phyloP scores from a whole-genome alignment of 2,113 vertebrate genomes.

The Malaclemys terrapin region DNA sequence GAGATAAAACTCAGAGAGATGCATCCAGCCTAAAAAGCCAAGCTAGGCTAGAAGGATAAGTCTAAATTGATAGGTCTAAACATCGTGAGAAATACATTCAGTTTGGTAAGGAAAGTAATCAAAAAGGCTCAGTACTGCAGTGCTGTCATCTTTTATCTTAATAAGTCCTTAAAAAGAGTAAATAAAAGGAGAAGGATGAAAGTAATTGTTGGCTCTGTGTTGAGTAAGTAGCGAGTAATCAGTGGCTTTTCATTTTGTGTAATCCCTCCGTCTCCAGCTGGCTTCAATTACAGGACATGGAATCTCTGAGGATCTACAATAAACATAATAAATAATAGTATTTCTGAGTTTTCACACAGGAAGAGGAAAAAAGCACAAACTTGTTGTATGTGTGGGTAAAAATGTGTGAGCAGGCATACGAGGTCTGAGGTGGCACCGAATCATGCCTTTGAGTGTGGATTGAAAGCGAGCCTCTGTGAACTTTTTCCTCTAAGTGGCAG shows the following conservation, averaged over 20 bases:
- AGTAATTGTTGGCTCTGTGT: slow-evolving; percentile 67
- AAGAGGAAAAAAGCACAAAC: neutral
- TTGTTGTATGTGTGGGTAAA: neutral
- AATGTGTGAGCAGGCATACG: neutral
- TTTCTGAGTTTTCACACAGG: neutral
- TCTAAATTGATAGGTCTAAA: slow-evolving; percentile 73
- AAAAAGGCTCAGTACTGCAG: slow-evolving; percentile 59
- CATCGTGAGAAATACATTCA: slow-evolving; percentile 75
- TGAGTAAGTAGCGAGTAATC: slow-evolving; percentile 11
- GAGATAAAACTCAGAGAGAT: neutral
- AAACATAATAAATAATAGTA: neutral
- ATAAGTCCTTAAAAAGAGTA: slow-evolving; percentile 74
- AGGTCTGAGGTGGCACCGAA: neutral
- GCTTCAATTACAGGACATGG: neutral
- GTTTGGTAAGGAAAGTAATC: slow-evolving; percentile 69
- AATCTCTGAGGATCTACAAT: neutral
- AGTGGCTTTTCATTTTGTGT: slow-evolving; percentile 28
- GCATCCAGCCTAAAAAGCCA: neutral
- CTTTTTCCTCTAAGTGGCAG: neutral
- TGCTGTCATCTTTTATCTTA: slow-evolving; percentile 65
- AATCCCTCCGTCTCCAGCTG: neutral
- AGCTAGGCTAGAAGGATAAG: slow-evolving; percentile 48
- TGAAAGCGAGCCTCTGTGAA: neutral
- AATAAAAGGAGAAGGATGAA: slow-evolving; percentile 75
- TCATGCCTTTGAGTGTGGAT: neutral